Evolutionary conservation across 1,140 invertebrate genomes (phyloP).

Genomic region (Drosophila pseudoananassae): DNA sequence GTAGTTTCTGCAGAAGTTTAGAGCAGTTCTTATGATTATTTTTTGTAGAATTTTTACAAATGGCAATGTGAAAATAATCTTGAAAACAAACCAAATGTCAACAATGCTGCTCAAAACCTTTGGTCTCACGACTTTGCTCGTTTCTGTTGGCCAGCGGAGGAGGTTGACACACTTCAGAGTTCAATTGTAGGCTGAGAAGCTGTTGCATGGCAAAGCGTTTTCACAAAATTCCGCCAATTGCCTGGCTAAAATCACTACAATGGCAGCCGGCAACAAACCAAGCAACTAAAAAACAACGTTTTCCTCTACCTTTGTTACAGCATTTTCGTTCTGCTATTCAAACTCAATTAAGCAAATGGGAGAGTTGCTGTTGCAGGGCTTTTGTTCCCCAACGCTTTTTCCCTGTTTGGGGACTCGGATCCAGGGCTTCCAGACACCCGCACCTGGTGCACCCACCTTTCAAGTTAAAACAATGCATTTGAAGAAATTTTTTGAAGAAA

Average conservation of each 20-base stretch:
- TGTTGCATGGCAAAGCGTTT: constrained; percentile 22
- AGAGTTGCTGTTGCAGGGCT: constrained; percentile 50
- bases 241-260: constrained; percentile 44
- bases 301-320: constrained; percentile 35
- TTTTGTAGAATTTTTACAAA: not conserved
- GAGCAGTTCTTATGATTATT: too few species aligned
- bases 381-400: constrained; percentile 17
- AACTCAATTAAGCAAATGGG: constrained; percentile 74
- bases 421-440: constrained; percentile 35
- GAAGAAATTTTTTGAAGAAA: not conserved
- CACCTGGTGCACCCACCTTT: constrained; percentile 8
- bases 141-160: not conserved
- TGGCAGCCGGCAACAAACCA: constrained; percentile 2
- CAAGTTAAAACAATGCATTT: not conserved
- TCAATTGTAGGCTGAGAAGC: constrained; percentile 22
- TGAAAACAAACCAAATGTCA: not conserved
- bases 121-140: not conserved
- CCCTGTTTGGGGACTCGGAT: constrained; percentile 15
- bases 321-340: constrained; percentile 68
- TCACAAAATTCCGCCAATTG: constrained; percentile 18
- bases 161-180: constrained; percentile 25
- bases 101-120: not conserved
- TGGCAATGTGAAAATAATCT: too few species aligned
- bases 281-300: constrained; percentile 17
- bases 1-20: not conserved